Conservation (phyloP, 1,140 invertebrate species). For the Orussus abietinus region DNA sequence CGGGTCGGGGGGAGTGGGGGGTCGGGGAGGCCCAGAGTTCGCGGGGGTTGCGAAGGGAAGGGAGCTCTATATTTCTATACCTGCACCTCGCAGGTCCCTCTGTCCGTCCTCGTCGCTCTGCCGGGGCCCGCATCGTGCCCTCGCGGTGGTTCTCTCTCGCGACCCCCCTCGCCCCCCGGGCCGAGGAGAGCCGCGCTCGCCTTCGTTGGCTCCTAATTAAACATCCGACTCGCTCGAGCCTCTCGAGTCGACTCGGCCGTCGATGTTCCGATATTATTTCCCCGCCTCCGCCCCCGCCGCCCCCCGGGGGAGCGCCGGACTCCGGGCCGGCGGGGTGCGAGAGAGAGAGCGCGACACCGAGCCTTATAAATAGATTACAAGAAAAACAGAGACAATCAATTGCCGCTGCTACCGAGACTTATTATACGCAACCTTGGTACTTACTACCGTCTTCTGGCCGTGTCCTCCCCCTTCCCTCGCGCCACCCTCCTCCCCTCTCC, state of each 20-base stretch:
- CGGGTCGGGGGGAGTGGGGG: slow-evolving; percentile 22
- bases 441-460: background rate
- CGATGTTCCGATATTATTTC: slow-evolving; percentile 53
- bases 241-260: slow-evolving; percentile 41
- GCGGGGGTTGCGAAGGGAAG: slow-evolving; percentile 2
- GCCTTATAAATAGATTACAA: slow-evolving; percentile 37
- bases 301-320: too few relatives aligned
- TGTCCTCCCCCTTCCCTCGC: slow-evolving; percentile 6
- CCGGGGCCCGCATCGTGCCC: slow-evolving; percentile 15
- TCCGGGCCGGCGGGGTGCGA: too few relatives aligned
- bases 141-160: slow-evolving; percentile 6
- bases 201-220: slow-evolving; percentile 52
- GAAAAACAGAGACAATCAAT: slow-evolving; percentile 20
- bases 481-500: slow-evolving; percentile 10
- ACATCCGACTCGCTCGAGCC: slow-evolving; percentile 49
- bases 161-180: background rate
- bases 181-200: slow-evolving; percentile 13
- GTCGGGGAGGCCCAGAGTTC: slow-evolving; percentile 16
- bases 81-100: slow-evolving; percentile 11
- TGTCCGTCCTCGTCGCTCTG: slow-evolving; percentile 9
- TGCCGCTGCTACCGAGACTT: slow-evolving; percentile 9
- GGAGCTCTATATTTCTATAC: slow-evolving; percentile 21
- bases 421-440: slow-evolving; percentile 2
- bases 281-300: slow-evolving; percentile 18
- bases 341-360: slow-evolving; percentile 10